These are phyloP conservation scores for Diarsia mendica DNA, from an alignment of 2,888 invertebrate species.

Conservation along the genomic window DNA sequence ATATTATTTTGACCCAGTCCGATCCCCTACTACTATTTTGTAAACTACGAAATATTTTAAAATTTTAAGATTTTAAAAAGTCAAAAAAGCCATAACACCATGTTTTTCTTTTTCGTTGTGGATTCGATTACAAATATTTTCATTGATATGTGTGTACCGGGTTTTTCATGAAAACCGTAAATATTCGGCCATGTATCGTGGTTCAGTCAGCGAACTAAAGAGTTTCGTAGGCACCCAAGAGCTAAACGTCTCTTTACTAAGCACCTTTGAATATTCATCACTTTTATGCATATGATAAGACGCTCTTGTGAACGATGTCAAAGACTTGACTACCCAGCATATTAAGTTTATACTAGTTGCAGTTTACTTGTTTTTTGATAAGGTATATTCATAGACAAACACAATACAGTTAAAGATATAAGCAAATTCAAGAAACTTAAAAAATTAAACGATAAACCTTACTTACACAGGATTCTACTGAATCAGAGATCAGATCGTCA, in stretches of 20 bases:
- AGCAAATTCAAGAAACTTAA: too few species aligned
- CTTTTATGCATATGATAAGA: neutral
- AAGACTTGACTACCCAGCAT: neutral
- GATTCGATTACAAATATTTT: conserved; percentile 13
- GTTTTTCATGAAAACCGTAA: conserved; percentile 1
- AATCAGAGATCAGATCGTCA: too few species aligned
- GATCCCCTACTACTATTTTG: neutral
- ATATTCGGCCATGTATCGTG: neutral
- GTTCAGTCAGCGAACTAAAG: neutral
- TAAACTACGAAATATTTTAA: neutral
- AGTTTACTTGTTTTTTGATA: neutral
- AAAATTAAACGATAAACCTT: too few species aligned
- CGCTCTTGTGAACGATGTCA: neutral
- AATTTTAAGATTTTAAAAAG: neutral
- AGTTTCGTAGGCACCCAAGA: neutral
- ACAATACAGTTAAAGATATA: neutral
- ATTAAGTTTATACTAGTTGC: too few species aligned
- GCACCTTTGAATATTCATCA: conserved; percentile 11
- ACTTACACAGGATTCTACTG: too few species aligned
- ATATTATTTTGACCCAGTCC: too few species aligned
- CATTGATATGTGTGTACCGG: neutral
- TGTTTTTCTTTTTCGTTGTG: neutral
- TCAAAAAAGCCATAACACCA: neutral
- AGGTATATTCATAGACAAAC: neutral
- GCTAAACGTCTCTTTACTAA: neutral